Conservation (phyloP, 2,113 vertebrate species). For the Phaetusa simplex region DNA sequence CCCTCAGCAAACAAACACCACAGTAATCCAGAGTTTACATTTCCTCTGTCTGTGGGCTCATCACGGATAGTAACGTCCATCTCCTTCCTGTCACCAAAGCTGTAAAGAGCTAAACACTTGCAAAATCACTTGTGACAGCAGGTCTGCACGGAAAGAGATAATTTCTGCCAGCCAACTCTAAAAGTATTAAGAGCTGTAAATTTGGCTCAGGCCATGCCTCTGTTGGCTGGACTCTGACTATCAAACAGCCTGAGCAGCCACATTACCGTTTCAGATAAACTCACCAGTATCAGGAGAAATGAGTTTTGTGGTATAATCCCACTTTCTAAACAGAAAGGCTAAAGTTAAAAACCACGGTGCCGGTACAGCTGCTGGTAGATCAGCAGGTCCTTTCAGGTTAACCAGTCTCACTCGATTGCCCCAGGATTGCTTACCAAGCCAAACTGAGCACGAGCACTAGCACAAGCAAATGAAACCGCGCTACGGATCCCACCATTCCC, state of each 20-base stretch:
- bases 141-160: neutral
- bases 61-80: neutral
- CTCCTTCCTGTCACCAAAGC: neutral
- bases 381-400: neutral
- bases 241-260: neutral
- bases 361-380: neutral
- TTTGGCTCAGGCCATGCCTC: neutral
- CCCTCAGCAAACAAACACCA: neutral
- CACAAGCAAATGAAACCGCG: neutral
- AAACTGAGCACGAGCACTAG: neutral
- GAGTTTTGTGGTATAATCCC: neutral
- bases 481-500: rapidly evolving
- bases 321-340: neutral
- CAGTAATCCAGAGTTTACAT: neutral
- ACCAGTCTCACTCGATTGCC: neutral
- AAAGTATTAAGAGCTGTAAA: neutral
- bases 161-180: neutral
- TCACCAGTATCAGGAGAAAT: neutral
- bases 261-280: neutral
- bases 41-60: neutral
- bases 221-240: neutral
- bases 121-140: neutral
- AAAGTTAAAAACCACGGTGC: neutral
- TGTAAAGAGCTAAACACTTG: neutral
- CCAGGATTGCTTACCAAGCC: neutral